These are phyloP conservation scores for Otis tarda DNA, from an alignment of 2,113 vertebrate species.

Conservation along the genomic window DNA sequence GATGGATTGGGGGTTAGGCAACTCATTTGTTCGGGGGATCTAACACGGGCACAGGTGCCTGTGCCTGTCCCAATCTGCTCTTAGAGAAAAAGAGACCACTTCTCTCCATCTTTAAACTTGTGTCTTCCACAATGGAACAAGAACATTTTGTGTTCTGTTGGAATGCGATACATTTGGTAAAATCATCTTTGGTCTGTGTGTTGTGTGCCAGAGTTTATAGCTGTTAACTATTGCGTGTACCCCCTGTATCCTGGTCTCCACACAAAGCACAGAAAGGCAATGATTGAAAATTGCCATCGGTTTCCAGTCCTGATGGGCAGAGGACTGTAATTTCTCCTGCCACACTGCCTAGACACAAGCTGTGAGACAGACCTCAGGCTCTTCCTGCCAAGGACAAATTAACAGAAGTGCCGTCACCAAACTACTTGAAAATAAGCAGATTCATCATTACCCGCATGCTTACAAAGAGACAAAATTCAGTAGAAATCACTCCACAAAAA, in stretches of 20 bases:
- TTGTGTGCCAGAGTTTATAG: neutral
- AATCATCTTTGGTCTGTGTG: neutral
- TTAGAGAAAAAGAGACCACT: neutral
- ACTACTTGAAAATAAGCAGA: neutral
- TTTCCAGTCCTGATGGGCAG: neutral
- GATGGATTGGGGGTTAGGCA: neutral
- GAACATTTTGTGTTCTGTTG: neutral
- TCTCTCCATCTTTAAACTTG: too few species aligned
- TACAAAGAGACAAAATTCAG: neutral
- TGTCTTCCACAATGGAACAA: neutral
- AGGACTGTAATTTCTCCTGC: neutral
- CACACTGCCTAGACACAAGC: neutral
- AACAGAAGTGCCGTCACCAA: rapidly evolving
- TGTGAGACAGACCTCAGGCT: neutral
- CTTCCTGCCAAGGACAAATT: neutral
- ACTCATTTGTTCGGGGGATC: neutral
- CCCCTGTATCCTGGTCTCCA: neutral
- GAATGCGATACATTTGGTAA: neutral
- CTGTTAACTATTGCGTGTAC: neutral
- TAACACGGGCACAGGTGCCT: neutral
- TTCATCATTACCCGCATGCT: neutral
- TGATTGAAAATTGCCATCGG: neutral
- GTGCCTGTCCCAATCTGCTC: neutral
- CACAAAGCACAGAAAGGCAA: neutral
- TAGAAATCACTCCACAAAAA: neutral